Base-by-base conservation (phyloP, 2,797 vertebrate species). In the Picus viridis region DNA sequence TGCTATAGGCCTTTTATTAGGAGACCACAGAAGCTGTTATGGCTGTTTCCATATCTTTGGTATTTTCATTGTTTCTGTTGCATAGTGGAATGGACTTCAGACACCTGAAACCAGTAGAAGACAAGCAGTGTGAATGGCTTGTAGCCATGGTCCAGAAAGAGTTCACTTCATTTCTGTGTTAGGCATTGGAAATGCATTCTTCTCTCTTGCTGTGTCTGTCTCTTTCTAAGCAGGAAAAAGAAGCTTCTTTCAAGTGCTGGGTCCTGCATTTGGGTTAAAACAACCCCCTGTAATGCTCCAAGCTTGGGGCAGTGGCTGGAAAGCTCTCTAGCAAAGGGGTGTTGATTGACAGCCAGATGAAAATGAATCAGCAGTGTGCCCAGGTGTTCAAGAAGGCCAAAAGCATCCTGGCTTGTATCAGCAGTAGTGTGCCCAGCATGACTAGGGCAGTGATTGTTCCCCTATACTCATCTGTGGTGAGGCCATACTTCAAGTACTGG, bases 41-140 rank as follows among this genome's bases (percentile, higher is more conserved):
- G 17, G 7, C 8, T 70, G 23, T 16, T 76, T 39, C 16, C 47
- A 0, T 26, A 2, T 20, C 11, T 61, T 70, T 8, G 32, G 3
- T n/a, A 5, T 61, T 78, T 88, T 49, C 9, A 6, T n/a, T 62
- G 20, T 11, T 80, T 69, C 36, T 75, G 6, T 26, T 62, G 29
- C 43, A 1, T 49, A 27, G 24, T 27, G 49, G 80, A 56, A 12
- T 63, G 19, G 29, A 53, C 12, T 56, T 47, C 41, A 43, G 41
- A 43, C 41, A 43, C 27, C 41, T 84, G 12, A 68, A 91, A 73
- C 10, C 24, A 53, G n/a, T 10, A 57, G 49, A 70, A 59, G 32
- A 71, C 12, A n/a, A 85, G 23, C 30, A 34, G 16, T 8, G 4
- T 43, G 65, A 59, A 29, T 70, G 20, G 30, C 6, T 11, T 12